Conservation (phyloP, 2,113 vertebrate species). For the Halichoeres trimaculatus region DNA sequence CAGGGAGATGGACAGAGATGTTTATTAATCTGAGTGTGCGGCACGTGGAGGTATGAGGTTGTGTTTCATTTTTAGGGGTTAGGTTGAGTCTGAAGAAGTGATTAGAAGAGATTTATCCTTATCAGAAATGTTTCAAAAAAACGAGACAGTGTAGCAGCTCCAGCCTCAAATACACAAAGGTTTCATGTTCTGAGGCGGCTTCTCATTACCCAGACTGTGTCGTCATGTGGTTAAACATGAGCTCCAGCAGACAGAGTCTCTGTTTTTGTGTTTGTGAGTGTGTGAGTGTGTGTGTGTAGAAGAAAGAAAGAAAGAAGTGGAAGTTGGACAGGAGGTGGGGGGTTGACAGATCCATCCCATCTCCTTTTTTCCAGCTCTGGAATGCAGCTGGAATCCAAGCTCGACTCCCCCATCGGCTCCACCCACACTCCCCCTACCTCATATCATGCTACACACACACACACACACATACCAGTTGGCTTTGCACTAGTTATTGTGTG, state of each 20-base stretch:
- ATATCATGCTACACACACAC: constrained; percentile 27
- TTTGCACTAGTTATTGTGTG: not conserved
- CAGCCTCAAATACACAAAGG: no score
- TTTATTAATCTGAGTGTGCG: constrained; percentile 6
- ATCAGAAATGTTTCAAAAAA: not conserved
- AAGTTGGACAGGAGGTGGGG: constrained; percentile 44
- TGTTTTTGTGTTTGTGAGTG: constrained; percentile 22
- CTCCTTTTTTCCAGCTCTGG: constrained; percentile 57
- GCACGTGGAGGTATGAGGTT: not conserved
- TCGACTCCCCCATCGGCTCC: constrained; percentile 62
- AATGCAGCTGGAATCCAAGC: constrained; percentile 75
- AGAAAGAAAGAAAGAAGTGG: constrained; percentile 5
- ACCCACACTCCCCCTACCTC: constrained; percentile 65
- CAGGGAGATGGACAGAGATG: constrained; percentile 3
- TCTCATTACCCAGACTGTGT: constrained; percentile 43
- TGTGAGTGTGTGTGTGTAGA: constrained; percentile 13
- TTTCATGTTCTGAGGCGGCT: constrained; percentile 1
- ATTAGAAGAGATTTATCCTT: not conserved
- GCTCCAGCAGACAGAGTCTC: constrained; percentile 30
- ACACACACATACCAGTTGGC: constrained; percentile 11
- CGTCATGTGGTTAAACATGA: constrained; percentile 51
- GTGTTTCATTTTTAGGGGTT: not conserved
- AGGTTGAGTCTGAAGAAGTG: not conserved
- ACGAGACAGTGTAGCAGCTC: not conserved
- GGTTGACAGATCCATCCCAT: constrained; percentile 69